Percentiles rank a stretch among this genome's conserved stretches.
Evolutionary conservation across 2,888 invertebrate species (phyloP).

Genomic region (Acrocyrtus sp.): DNA sequence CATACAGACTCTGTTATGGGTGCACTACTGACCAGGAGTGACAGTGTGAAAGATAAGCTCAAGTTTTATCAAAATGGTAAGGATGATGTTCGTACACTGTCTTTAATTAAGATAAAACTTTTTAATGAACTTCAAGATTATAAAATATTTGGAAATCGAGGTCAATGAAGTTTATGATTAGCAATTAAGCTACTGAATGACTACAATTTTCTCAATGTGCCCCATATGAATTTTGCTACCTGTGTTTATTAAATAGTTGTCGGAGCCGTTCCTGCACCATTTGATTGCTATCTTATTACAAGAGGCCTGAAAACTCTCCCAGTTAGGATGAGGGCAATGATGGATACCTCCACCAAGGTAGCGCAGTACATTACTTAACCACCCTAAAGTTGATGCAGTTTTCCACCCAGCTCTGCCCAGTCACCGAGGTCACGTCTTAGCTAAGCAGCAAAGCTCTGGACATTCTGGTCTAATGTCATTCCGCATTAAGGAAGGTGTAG

Average conservation of each 20-base stretch:
- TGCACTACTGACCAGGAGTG: conserved; percentile 78
- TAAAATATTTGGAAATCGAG: neutral
- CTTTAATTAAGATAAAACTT: too few species aligned
- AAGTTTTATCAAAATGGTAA: conserved; percentile 89
- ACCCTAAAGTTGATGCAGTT: conserved; percentile 83
- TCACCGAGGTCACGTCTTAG: conserved; percentile 68
- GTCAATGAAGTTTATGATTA: neutral
- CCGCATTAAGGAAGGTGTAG: conserved; percentile 68
- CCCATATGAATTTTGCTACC: too few species aligned
- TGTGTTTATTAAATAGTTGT: too few species aligned
- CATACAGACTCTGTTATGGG: conserved; percentile 99
- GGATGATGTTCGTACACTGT: neutral
- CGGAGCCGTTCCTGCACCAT: conserved; percentile 95
- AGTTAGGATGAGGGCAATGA: conserved; percentile 90
- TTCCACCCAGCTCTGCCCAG: conserved; percentile 78
- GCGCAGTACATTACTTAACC: conserved; percentile 84
- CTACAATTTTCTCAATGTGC: too few species aligned
- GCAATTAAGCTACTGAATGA: neutral
- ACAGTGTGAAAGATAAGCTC: conserved; percentile 76
- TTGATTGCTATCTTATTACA: conserved; percentile 94
- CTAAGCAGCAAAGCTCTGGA: conserved; percentile 68
- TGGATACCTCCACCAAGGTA: conserved; percentile 78
- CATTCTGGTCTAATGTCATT: conserved; percentile 71
- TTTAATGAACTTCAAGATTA: neutral
- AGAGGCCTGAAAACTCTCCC: conserved; percentile 93